Base-by-base conservation (phyloP, 2,113 vertebrate genomes). In the Petromus typicus region DNA sequence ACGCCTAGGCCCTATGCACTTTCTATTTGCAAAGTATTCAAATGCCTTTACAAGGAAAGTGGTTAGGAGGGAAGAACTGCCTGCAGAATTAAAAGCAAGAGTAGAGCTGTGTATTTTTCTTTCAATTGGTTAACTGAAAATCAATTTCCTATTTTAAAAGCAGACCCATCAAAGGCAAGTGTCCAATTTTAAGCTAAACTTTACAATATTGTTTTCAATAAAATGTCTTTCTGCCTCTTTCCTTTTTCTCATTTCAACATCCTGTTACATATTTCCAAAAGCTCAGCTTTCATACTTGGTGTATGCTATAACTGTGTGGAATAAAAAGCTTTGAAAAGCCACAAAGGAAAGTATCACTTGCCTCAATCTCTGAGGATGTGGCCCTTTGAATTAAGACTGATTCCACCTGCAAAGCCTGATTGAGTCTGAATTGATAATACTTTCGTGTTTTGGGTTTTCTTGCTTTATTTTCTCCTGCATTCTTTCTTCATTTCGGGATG, bases 41-140 rank as follows among this genome's bases (percentile, higher is more conserved):
- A 87, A 95, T 97, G 43, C 54, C 64, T 96, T 96, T 80, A 37
- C 37, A 64, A 71, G 81, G n/a, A 69, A 94, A 88, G 80, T 18
- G 6, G 48, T 32, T 12, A 87, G 59, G 66, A 80, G 85, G 89
- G 78, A 93, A 94, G 89, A 80, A 34, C 96, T 91, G 83, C 69
- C 94, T 91, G 84, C 56, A 82, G 95, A 91, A 96, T 97, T 95
- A 94, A 86, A 86, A 95, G 66, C 9, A 0, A 67, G 64, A 12
- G 18, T 43, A 25, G 45, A 84, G 73, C 84, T 81, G 32, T 69
- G 66, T 75, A 71, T 92, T 96, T 95, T 84, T 57, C 84, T 83
- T 96, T 96, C 89, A 91, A 83, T 14, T 97, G 89, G 93, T 97
- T 97, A 98, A 98, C 91, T 94, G 82, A 95, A 95, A 97, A 96